These are phyloP conservation scores for Fabriciana adippe DNA, from an alignment of 2,888 invertebrate species.

Conservation along the genomic window DNA sequence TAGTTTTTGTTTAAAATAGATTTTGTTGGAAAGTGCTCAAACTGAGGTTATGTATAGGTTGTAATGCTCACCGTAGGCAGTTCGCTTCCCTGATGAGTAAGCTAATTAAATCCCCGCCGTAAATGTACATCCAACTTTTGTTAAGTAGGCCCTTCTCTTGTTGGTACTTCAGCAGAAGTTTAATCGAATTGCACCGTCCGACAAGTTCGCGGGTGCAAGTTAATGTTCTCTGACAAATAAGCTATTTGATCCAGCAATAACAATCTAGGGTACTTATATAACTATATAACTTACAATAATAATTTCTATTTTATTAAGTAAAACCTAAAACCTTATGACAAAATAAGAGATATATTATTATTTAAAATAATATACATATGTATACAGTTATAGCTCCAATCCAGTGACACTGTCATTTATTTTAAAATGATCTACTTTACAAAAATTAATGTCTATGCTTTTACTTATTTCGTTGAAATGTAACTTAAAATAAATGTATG, in stretches of 20 bases:
- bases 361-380: no score
- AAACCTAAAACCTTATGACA: background rate
- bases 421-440: no score
- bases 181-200: slow-evolving; percentile 78
- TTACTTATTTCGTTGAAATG: no score
- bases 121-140: slow-evolving; percentile 68
- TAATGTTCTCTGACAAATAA: slow-evolving; percentile 75
- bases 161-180: slow-evolving; percentile 70
- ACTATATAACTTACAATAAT: slow-evolving; percentile 6
- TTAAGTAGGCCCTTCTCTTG: slow-evolving; percentile 69
- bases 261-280: slow-evolving; percentile 2
- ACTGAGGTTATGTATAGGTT: slow-evolving; percentile 43
- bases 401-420: no score
- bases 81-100: slow-evolving; percentile 59
- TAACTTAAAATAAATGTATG: slow-evolving; percentile 9
- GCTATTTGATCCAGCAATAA: slow-evolving; percentile 56
- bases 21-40: slow-evolving; percentile 38
- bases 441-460: no score
- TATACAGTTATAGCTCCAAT: no score
- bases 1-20: slow-evolving; percentile 38
- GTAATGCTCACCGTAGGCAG: slow-evolving; percentile 40
- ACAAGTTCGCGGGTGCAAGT: slow-evolving; percentile 60
- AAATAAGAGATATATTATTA: background rate
- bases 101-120: slow-evolving; percentile 74
- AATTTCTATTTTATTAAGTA: background rate